A percentile compares a stretch with the other conserved stretches of the same genome.
Conservation (phyloP, 1,140 invertebrate species). For the Pogonognathellus flavescens region DNA sequence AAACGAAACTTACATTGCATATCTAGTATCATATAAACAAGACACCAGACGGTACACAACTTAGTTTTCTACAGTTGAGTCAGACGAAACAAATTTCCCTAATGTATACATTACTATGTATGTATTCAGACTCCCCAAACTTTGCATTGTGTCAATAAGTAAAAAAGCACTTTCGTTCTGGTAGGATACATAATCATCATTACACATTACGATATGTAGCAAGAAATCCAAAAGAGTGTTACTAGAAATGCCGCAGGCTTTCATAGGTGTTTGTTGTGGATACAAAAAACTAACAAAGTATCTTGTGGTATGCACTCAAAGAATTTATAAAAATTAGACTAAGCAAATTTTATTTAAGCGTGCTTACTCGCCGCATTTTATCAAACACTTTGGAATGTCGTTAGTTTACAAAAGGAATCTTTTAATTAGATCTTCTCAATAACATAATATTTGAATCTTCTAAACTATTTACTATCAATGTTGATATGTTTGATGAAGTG, state of each 20-base stretch:
- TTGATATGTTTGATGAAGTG: too few species aligned
- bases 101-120: constrained; percentile 36
- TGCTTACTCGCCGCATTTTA: too few species aligned
- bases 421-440: too few species aligned
- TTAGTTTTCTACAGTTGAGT: constrained; percentile 19
- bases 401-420: too few species aligned
- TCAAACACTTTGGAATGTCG: too few species aligned
- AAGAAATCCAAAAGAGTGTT: not conserved
- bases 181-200: not conserved
- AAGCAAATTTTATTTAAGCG: not conserved
- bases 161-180: not conserved
- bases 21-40: not conserved
- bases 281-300: not conserved
- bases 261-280: not conserved
- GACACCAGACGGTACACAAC: not conserved
- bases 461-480: too few species aligned
- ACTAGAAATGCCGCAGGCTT: not conserved
- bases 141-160: constrained; percentile 8
- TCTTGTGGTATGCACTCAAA: constrained; percentile 23
- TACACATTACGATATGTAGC: not conserved
- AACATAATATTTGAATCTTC: too few species aligned
- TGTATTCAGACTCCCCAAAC: constrained; percentile 32
- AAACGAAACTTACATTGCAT: not conserved
- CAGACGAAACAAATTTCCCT: constrained; percentile 41
- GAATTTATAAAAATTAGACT: constrained; percentile 31